phyloP scores from a whole-genome alignment of 2,888 invertebrate genomes.

The Invenusta paracnida region DNA sequence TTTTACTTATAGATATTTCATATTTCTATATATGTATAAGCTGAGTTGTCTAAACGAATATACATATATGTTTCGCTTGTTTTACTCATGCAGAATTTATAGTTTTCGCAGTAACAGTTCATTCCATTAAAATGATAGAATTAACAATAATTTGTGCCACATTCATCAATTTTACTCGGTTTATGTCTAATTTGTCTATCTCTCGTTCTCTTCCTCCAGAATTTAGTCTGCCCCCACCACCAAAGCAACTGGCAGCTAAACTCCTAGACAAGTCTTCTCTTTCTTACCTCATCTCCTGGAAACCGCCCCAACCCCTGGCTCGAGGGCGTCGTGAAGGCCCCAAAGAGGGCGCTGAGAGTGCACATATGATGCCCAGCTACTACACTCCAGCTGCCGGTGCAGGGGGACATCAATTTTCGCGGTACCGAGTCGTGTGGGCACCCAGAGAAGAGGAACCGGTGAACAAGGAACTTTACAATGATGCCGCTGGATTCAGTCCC shows the following conservation, averaged over 20 bases:
- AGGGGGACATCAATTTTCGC: background rate
- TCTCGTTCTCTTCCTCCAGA: too few relatives aligned
- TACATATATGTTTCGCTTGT: too few relatives aligned
- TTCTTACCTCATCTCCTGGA: background rate
- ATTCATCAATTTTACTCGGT: too few relatives aligned
- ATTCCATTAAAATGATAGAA: too few relatives aligned
- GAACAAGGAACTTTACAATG: constrained; percentile 32
- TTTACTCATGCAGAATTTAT: too few relatives aligned
- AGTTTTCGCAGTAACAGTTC: too few relatives aligned
- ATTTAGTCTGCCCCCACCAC: background rate
- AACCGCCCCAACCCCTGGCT: background rate
- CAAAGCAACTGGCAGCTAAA: background rate
- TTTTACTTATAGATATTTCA: too few relatives aligned
- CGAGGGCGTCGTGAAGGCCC: background rate
- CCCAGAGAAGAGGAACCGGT: constrained; percentile 38
- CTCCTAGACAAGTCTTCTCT: background rate
- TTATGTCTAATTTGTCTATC: too few relatives aligned
- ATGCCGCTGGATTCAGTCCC: background rate
- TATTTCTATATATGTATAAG: too few relatives aligned
- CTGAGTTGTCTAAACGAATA: too few relatives aligned
- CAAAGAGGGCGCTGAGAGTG: background rate
- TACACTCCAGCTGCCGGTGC: background rate
- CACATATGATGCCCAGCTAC: background rate
- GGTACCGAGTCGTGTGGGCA: constrained; percentile 33
- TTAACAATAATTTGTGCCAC: too few relatives aligned